Evolutionary conservation across 2,113 vertebrate genomes (phyloP).

Genomic region (Xiphophorus maculatus): DNA sequence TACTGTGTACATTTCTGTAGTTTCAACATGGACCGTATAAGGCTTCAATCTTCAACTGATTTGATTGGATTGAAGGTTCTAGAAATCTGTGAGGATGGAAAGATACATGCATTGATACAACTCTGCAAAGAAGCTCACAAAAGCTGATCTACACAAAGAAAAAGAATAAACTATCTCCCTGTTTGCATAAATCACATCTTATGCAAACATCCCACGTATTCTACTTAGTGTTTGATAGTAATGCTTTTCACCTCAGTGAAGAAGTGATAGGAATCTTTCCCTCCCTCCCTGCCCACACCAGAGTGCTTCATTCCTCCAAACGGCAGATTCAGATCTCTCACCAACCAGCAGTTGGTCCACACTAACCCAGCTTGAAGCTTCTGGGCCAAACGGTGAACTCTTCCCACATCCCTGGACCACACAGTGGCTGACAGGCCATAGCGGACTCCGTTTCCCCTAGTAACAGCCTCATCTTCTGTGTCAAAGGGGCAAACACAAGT

Average conservation of each 20-base stretch:
- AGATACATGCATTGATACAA: no score
- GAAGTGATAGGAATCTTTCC: constrained; percentile 93
- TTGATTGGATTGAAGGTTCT: no score
- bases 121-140: no score
- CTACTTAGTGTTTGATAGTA: constrained; percentile 88
- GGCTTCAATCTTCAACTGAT: not conserved
- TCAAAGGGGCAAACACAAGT: constrained; percentile 90
- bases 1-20: not conserved
- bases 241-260: constrained; percentile 97
- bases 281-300: constrained; percentile 93
- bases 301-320: constrained; percentile 97
- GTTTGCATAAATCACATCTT: not conserved
- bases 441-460: constrained; percentile 87
- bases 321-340: constrained; percentile 95
- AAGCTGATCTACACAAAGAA: no score
- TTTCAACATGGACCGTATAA: not conserved
- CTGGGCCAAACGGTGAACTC: constrained; percentile 87
- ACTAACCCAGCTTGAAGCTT: constrained; percentile 88
- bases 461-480: constrained; percentile 90
- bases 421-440: constrained; percentile 90
- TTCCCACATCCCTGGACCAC: constrained; percentile 89
- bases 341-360: constrained; percentile 98
- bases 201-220: not conserved
- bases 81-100: no score
- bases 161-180: not conserved